Conservation (phyloP, 2,113 vertebrate genomes). For the Saimiri boliviensis region DNA sequence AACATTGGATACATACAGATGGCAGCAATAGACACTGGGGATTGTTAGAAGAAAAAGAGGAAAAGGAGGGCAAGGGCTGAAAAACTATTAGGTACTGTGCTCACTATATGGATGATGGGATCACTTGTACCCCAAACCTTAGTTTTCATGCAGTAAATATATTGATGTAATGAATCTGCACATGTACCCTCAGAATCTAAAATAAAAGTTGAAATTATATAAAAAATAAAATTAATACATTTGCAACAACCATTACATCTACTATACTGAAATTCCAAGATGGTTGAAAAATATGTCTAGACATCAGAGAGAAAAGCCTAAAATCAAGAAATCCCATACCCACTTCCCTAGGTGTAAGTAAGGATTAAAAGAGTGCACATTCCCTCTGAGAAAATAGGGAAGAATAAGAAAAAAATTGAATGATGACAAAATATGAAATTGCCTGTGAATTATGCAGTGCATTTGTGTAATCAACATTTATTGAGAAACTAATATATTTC, state of each 20-base stretch:
- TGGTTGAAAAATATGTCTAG: neutral
- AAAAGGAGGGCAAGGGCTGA: too few species aligned
- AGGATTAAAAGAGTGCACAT: neutral
- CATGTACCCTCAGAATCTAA: too few species aligned
- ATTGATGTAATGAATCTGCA: too few species aligned
- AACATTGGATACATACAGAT: too few species aligned
- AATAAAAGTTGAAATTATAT: too few species aligned
- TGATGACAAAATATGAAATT: too few species aligned
- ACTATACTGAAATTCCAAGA: neutral
- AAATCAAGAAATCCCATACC: neutral
- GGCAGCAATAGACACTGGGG: too few species aligned
- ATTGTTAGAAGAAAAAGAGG: too few species aligned
- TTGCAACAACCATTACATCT: neutral
- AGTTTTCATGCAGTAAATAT: too few species aligned
- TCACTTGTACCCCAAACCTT: too few species aligned
- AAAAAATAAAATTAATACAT: neutral
- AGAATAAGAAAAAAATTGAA: neutral
- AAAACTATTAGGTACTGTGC: too few species aligned
- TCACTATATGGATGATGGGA: too few species aligned
- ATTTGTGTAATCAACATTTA: neutral
- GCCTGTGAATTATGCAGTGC: neutral
- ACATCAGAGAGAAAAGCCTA: neutral
- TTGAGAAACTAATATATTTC: neutral
- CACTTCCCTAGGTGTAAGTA: neutral
- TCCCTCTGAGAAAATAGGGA: neutral